Evolutionary conservation across 2,888 invertebrate species (phyloP).

Genomic region (Calephelis perditalis): DNA sequence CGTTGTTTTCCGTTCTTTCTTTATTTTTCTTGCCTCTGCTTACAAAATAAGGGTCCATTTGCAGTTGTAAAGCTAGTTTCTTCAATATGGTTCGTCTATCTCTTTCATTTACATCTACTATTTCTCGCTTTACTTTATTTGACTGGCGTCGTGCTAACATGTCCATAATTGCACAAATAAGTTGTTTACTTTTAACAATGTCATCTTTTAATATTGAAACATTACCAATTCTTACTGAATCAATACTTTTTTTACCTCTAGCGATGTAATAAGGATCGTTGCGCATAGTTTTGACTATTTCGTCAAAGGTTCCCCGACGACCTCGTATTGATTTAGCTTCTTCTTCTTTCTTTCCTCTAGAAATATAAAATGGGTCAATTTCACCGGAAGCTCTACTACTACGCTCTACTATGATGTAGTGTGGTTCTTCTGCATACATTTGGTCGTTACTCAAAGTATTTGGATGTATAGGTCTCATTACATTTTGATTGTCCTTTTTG

Average conservation of each 20-base stretch:
- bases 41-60: slow-evolving; percentile 66
- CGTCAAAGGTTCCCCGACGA: slow-evolving; percentile 61
- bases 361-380: slow-evolving; percentile 61
- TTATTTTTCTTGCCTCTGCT: slow-evolving; percentile 61
- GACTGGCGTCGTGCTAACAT: slow-evolving; percentile 35
- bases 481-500: slow-evolving; percentile 21
- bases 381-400: slow-evolving; percentile 61
- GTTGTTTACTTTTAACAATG: slow-evolving; percentile 48
- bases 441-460: slow-evolving; percentile 54
- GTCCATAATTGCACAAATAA: slow-evolving; percentile 57
- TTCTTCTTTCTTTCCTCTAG: slow-evolving; percentile 58
- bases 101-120: slow-evolving; percentile 49
- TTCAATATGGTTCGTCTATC: slow-evolving; percentile 60
- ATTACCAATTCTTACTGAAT: slow-evolving; percentile 35
- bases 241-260: slow-evolving; percentile 64
- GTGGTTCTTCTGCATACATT: slow-evolving; percentile 75
- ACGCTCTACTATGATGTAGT: slow-evolving; percentile 69
- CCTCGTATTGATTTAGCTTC: slow-evolving; percentile 47
- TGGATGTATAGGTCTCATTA: slow-evolving; percentile 37
- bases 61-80: slow-evolving; percentile 61
- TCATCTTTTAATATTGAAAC: slow-evolving; percentile 36
- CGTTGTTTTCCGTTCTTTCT: slow-evolving; percentile 25
- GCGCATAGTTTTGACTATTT: slow-evolving; percentile 64
- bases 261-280: slow-evolving; percentile 74
- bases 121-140: slow-evolving; percentile 50